Evolutionary conservation across 2,888 invertebrate species (phyloP).

Genomic region (Thera britannica): DNA sequence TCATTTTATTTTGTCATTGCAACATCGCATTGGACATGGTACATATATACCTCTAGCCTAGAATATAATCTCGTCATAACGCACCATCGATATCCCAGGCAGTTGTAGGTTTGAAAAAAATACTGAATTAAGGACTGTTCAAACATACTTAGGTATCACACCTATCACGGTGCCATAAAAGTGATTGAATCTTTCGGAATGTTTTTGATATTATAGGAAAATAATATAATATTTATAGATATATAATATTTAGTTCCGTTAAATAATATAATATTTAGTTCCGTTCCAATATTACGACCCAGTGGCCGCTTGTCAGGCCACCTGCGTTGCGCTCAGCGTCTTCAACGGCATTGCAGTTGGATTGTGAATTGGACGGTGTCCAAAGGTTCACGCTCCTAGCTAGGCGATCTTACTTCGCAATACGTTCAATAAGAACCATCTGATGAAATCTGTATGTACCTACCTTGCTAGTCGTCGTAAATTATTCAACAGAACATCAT

Average conservation of each 20-base stretch:
- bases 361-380: constrained; percentile 17
- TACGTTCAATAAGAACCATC: background rate
- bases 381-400: constrained; percentile 11
- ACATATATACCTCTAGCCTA: too few relatives aligned
- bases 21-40: constrained; percentile 18
- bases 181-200: too few relatives aligned
- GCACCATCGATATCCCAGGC: too few relatives aligned
- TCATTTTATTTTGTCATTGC: constrained; percentile 14
- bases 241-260: too few relatives aligned
- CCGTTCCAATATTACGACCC: too few relatives aligned
- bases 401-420: background rate
- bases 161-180: too few relatives aligned
- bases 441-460: constrained; percentile 2
- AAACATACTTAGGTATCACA: too few relatives aligned
- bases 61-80: background rate
- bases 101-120: too few relatives aligned
- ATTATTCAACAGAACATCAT: constrained; percentile 26
- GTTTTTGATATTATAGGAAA: too few relatives aligned
- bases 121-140: too few relatives aligned
- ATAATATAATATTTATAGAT: too few relatives aligned
- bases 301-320: background rate
- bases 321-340: background rate
- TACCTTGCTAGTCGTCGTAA: constrained; percentile 9
- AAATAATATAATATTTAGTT: too few relatives aligned
- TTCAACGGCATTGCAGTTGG: constrained; percentile 14